A percentile compares a stretch with the other conserved stretches of the same genome.
Evolutionary conservation across 2,888 invertebrate species (phyloP).

Genomic region (Coelinius sp.): DNA sequence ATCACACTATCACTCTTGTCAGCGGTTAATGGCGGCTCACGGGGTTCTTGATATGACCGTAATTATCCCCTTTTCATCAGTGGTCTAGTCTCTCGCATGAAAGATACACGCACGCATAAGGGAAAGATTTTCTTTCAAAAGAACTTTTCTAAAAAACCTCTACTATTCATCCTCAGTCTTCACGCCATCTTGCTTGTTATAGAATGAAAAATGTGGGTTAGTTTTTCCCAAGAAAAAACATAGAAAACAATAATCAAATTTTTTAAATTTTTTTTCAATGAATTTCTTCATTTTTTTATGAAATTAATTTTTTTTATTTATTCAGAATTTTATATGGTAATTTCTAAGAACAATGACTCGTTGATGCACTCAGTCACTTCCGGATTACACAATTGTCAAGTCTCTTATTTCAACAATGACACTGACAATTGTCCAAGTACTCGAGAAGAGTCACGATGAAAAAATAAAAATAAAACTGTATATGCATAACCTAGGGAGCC

Average conservation of each 20-base stretch:
- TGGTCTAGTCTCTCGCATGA: slow-evolving; percentile 48
- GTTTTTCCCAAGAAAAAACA: background rate
- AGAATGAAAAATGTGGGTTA: slow-evolving; percentile 33
- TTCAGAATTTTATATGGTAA: background rate
- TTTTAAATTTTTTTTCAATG: too few relatives aligned
- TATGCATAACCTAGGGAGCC: slow-evolving; percentile 11
- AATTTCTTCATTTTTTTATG: too few relatives aligned
- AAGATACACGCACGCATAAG: slow-evolving; percentile 53
- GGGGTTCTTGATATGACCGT: slow-evolving; percentile 54
- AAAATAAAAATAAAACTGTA: slow-evolving; percentile 9
- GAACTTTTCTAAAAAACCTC: background rate
- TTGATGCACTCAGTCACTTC: slow-evolving; percentile 44
- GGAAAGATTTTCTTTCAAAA: slow-evolving; percentile 4
- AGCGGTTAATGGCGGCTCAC: background rate
- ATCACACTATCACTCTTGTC: too few relatives aligned
- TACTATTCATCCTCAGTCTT: slow-evolving; percentile 7
- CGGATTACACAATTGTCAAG: slow-evolving; percentile 46
- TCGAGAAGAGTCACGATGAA: background rate
- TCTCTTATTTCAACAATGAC: background rate
- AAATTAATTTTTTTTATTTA: background rate
- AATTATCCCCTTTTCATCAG: slow-evolving; percentile 57
- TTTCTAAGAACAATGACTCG: slow-evolving; percentile 40
- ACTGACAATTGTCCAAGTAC: background rate
- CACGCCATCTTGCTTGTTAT: slow-evolving; percentile 2
- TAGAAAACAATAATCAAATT: too few relatives aligned